Conservation (phyloP, 2,113 vertebrate genomes). For the Nothoprocta perdicaria region DNA sequence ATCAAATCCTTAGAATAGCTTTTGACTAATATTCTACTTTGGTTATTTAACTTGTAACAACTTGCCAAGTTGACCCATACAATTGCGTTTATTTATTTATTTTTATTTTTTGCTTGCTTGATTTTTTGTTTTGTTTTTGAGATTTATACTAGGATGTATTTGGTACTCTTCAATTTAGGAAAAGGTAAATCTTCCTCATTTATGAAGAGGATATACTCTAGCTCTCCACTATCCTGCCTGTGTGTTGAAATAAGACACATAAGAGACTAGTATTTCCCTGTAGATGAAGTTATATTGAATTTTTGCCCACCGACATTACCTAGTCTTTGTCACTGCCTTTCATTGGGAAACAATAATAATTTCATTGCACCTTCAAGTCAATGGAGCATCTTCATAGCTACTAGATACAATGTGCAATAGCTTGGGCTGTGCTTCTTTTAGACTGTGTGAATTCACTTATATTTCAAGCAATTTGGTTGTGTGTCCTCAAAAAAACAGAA, state of each 20-base stretch:
- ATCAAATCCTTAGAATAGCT: conserved; percentile 33
- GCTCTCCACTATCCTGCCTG: neutral
- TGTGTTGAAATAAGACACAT: neutral
- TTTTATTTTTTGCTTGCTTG: no score
- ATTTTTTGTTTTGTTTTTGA: neutral
- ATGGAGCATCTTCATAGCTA: neutral
- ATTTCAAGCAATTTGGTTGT: conserved; percentile 28
- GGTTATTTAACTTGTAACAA: conserved; percentile 49
- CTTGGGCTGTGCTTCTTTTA: conserved; percentile 33
- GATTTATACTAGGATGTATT: neutral
- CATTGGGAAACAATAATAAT: neutral
- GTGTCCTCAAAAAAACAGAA: neutral
- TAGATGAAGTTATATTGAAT: neutral
- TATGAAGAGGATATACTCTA: neutral
- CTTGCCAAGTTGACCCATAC: neutral
- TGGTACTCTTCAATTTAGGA: neutral
- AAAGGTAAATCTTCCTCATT: neutral
- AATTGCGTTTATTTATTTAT: no score
- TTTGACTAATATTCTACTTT: conserved; percentile 48
- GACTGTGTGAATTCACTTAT: neutral
- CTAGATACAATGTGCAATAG: neutral
- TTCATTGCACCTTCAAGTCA: neutral
- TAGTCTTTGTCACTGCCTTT: conserved; percentile 4
- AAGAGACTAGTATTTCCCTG: neutral
- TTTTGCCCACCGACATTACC: neutral